phyloP scores from a whole-genome alignment of 2,888 invertebrate species.

The Conomelus anceps region DNA sequence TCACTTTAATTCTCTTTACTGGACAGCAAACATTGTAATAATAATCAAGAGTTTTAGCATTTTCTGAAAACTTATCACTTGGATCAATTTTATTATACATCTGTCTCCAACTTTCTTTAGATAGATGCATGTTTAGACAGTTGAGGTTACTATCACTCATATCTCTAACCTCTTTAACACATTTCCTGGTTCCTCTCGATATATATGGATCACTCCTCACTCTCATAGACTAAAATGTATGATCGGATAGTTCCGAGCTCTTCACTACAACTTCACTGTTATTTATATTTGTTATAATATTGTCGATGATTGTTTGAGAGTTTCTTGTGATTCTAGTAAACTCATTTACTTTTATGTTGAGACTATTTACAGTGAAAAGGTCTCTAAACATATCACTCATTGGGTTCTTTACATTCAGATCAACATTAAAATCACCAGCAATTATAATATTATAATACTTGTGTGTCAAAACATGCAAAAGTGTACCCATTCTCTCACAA shows the following conservation, averaged over 20 bases:
- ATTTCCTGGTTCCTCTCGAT: neutral
- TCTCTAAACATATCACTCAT: neutral
- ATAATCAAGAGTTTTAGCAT: neutral
- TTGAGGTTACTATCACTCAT: neutral
- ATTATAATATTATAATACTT: no score
- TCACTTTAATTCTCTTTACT: neutral
- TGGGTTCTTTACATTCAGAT: neutral
- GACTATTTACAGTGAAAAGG: neutral
- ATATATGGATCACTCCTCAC: neutral
- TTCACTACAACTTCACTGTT: neutral
- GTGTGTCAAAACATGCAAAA: neutral
- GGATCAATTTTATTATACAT: neutral
- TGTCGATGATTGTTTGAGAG: no score
- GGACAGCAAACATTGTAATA: neutral
- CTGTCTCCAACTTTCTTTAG: no score
- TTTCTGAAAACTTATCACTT: neutral
- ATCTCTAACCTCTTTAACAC: neutral
- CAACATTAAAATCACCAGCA: no score
- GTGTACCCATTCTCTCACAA: neutral
- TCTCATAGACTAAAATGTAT: neutral
- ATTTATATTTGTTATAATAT: neutral
- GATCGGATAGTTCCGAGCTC: neutral
- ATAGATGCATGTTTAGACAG: neutral
- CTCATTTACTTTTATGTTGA: neutral
- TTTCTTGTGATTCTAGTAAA: neutral